Evolutionary conservation across 1,140 invertebrate species (phyloP).

Genomic region (Brachionus rubens): DNA sequence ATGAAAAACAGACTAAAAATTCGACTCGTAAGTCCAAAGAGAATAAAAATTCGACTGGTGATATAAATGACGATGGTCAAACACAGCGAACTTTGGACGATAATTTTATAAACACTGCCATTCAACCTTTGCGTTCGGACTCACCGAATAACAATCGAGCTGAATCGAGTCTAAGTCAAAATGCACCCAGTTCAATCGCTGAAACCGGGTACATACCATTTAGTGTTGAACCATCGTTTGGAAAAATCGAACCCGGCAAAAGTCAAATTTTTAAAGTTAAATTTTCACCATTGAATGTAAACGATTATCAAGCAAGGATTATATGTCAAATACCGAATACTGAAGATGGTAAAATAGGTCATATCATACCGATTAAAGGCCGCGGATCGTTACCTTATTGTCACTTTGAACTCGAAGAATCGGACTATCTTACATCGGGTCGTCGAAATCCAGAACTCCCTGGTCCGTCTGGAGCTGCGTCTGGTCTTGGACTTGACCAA

Average conservation of each 20-base stretch:
- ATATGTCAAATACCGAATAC: slow-evolving; percentile 50
- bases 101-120: slow-evolving; percentile 8
- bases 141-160: neutral
- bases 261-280: slow-evolving; percentile 54
- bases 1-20: neutral
- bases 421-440: slow-evolving; percentile 57
- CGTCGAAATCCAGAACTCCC: slow-evolving; percentile 56
- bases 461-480: slow-evolving; percentile 55
- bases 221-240: slow-evolving; percentile 55
- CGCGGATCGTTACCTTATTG: slow-evolving; percentile 59
- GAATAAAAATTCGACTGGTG: neutral
- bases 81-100: neutral
- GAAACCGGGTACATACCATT: slow-evolving; percentile 56
- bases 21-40: slow-evolving; percentile 31
- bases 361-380: slow-evolving; percentile 55
- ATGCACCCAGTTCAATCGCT: slow-evolving; percentile 46
- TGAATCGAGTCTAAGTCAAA: neutral
- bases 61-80: neutral
- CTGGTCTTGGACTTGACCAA: slow-evolving; percentile 57
- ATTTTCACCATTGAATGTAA: slow-evolving; percentile 60
- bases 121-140: neutral
- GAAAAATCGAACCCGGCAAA: slow-evolving; percentile 54
- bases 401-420: slow-evolving; percentile 60
- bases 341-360: slow-evolving; percentile 48
- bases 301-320: slow-evolving; percentile 58